phyloP scores from a whole-genome alignment of 2,797 vertebrate genomes.

The Tragelaphus oryx region DNA sequence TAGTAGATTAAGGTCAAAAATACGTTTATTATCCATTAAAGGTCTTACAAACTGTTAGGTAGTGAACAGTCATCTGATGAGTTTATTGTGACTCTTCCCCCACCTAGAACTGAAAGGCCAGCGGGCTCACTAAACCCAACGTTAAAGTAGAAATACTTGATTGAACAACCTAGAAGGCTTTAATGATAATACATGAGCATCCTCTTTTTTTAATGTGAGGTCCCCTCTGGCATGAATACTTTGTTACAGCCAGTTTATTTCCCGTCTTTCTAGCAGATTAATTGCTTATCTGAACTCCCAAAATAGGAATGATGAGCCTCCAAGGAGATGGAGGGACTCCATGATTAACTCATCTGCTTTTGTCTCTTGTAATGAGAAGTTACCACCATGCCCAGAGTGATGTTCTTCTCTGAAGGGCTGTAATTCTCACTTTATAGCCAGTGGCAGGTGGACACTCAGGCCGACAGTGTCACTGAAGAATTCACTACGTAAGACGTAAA shows the following conservation, averaged over 20 bases:
- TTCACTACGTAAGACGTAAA: not conserved
- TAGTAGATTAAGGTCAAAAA: not conserved
- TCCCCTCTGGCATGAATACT: slow-evolving; percentile 36
- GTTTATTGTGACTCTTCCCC: not conserved
- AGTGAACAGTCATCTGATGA: not conserved
- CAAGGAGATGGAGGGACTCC: slow-evolving; percentile 22
- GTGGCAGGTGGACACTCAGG: not conserved
- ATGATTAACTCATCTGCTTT: slow-evolving; percentile 56
- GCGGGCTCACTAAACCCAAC: not conserved
- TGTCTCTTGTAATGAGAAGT: slow-evolving; percentile 42
- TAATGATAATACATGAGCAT: slow-evolving; percentile 47
- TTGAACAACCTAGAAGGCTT: slow-evolving; percentile 33
- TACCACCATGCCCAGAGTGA: not conserved
- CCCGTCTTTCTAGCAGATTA: slow-evolving; percentile 53
- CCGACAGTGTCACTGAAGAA: not conserved
- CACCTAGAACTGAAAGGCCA: not conserved
- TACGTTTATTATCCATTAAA: not conserved
- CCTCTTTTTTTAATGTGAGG: not conserved
- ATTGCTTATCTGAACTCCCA: slow-evolving; percentile 56
- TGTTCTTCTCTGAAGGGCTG: not conserved
- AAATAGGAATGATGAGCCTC: slow-evolving; percentile 47
- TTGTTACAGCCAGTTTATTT: slow-evolving; percentile 40
- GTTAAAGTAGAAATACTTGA: slow-evolving; percentile 57
- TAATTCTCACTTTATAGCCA: not conserved
- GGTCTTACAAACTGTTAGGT: not conserved